Evolutionary conservation across 2,888 invertebrate species (phyloP), one percentile per base, ranked within the genome.

Genomic region (Altica lythri): DNA sequence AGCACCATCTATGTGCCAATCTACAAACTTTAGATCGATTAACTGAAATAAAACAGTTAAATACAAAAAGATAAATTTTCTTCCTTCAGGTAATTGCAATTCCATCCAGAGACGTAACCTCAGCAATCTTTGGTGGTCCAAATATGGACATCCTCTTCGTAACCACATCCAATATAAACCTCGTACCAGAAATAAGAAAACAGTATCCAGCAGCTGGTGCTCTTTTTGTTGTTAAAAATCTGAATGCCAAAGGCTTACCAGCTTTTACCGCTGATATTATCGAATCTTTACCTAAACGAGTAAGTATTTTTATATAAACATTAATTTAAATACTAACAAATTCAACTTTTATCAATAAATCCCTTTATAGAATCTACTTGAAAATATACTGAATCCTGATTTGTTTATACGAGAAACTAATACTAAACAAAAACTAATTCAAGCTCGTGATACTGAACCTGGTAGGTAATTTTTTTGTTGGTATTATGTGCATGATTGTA

Each of bases 41-140:
- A n/a, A n/a, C n/a, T n/a, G n/a, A n/a, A n/a, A n/a, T n/a, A n/a
- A n/a, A n/a, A n/a, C n/a, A n/a, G n/a, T n/a, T n/a, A n/a, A n/a
- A n/a, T n/a, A n/a, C n/a, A n/a, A n/a, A n/a, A n/a, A n/a, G n/a
- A n/a, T n/a, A n/a, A n/a, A n/a, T 35, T 14, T 35, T 14, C 0
- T 35, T 35, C 32, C 61, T 60, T 34, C 34, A 66, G 66, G 52
- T 60, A 2, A 56, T 66, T 8, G 53, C 64, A 16, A 69, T 87
- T 16, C 86, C 86, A 1, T 80, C 79, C 0, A 74, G 77, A 35
- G 78, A 78, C 60, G 78, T 83, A 0, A 85, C 87, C 0, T 86
- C 86, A 5, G 81, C 81, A 6, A 78, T 81, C 53, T 88, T 84
- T 71, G 88, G 88, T 14, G 87, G 86, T 1, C 73, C 76, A 1